phyloP scores from a whole-genome alignment of 2,113 vertebrate species.

The Leptobrachium leishanense region DNA sequence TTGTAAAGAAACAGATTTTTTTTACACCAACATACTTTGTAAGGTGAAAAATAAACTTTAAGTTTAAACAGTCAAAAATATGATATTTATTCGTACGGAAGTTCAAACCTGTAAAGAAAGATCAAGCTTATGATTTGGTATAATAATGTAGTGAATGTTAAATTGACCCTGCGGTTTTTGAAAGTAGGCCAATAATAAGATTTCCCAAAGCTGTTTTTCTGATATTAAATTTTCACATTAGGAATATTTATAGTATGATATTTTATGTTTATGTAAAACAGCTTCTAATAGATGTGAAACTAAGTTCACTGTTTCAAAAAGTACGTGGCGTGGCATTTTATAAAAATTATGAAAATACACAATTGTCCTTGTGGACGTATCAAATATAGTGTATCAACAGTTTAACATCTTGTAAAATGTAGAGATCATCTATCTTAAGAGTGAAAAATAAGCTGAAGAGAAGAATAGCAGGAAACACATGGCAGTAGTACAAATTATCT shows the following conservation, averaged over 20 bases:
- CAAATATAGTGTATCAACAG: background rate
- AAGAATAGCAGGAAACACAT: constrained; percentile 33
- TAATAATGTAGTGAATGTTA: constrained; percentile 44
- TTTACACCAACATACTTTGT: too few species aligned
- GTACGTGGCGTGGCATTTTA: background rate
- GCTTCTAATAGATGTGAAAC: constrained; percentile 6
- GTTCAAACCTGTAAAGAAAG: constrained; percentile 46
- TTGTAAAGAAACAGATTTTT: too few species aligned
- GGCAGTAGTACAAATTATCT: constrained; percentile 1
- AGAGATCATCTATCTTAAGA: constrained; percentile 22
- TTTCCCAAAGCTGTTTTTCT: constrained; percentile 47
- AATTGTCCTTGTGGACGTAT: constrained; percentile 4
- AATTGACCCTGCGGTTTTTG: constrained; percentile 40
- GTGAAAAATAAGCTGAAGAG: constrained; percentile 12
- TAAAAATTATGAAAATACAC: constrained; percentile 38
- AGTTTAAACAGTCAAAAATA: constrained; percentile 39
- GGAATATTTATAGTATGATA: constrained; percentile 37
- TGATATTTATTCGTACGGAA: constrained; percentile 41
- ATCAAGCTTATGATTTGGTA: constrained; percentile 35
- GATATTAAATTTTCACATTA: constrained; percentile 41
- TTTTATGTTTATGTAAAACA: constrained; percentile 39
- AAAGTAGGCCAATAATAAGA: constrained; percentile 29
- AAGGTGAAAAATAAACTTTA: constrained; percentile 24
- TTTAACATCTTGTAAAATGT: constrained; percentile 10
- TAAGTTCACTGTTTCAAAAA: background rate